Evolutionary conservation across 2,797 vertebrate species (phyloP).

Genomic region (Takifugu rubripes): DNA sequence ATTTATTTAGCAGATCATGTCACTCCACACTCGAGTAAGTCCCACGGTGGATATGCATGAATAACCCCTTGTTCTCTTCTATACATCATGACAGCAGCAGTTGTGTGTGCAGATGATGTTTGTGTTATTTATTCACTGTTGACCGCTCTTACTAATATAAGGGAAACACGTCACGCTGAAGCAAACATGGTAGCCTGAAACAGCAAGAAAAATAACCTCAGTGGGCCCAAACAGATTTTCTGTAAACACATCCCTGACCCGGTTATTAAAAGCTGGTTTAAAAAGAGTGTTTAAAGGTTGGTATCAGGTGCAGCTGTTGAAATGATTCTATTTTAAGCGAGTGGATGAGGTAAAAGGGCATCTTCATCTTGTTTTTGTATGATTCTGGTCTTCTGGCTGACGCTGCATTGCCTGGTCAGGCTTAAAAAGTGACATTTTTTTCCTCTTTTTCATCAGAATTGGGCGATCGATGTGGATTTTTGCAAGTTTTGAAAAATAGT

Average conservation of each 20-base stretch:
- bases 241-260: constrained; percentile 5
- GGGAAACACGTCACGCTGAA: constrained; percentile 6
- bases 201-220: constrained; percentile 4
- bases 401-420: too few species aligned
- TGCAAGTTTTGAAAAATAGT: too few species aligned
- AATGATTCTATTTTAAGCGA: not conserved
- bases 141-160: constrained; percentile 18
- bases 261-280: not conserved
- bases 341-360: too few species aligned
- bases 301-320: constrained; percentile 23
- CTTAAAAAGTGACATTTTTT: too few species aligned
- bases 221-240: constrained; percentile 7
- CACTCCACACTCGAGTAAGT: not conserved
- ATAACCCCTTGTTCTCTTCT: not conserved
- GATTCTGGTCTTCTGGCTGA: too few species aligned
- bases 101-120: not conserved
- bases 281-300: constrained; percentile 25
- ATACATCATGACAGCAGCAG: not conserved
- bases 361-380: too few species aligned
- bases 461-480: too few species aligned
- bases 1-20: not conserved
- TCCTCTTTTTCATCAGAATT: too few species aligned
- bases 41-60: not conserved
- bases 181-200: constrained; percentile 1
- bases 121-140: constrained; percentile 2